Percentiles rank a stretch among this genome's conserved stretches.
These are phyloP conservation scores for Ariopsis seemanni DNA, from an alignment of 2,113 vertebrate genomes.

Conservation along the genomic window DNA sequence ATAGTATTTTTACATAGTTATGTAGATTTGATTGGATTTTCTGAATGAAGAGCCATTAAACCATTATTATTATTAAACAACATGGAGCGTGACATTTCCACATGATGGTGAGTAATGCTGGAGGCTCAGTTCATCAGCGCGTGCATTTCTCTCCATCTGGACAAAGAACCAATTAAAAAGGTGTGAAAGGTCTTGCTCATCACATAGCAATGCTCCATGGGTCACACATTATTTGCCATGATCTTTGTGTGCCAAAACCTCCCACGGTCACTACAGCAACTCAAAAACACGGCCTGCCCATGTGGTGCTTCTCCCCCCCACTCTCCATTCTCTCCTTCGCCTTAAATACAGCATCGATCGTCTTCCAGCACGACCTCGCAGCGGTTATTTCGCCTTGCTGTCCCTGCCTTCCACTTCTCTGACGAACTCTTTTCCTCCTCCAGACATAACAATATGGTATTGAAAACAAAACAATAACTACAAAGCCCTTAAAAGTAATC, in stretches of 20 bases:
- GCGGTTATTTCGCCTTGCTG: background rate
- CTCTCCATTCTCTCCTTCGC: constrained; percentile 9
- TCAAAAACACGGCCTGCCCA: constrained; percentile 26
- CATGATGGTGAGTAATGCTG: constrained; percentile 42
- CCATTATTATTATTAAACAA: background rate
- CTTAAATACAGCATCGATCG: constrained; percentile 47
- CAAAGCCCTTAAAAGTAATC: background rate
- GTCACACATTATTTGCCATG: constrained; percentile 14
- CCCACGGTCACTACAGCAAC: constrained; percentile 39
- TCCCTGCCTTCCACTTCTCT: background rate
- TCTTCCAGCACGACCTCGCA: constrained; percentile 15
- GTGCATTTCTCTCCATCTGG: constrained; percentile 18
- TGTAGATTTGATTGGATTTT: no score
- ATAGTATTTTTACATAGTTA: no score
- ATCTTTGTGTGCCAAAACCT: constrained; percentile 1
- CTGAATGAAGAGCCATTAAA: no score
- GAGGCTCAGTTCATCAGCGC: constrained; percentile 13
- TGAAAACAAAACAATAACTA: background rate
- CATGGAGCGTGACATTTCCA: constrained; percentile 36
- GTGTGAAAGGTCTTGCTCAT: constrained; percentile 34
- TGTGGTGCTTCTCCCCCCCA: background rate
- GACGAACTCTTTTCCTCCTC: background rate
- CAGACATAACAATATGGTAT: background rate
- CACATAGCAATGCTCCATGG: constrained; percentile 6
- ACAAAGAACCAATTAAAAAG: constrained; percentile 40